phyloP scores from a whole-genome alignment of 2,797 vertebrate genomes.

The Lagocephalus sceleratus region DNA sequence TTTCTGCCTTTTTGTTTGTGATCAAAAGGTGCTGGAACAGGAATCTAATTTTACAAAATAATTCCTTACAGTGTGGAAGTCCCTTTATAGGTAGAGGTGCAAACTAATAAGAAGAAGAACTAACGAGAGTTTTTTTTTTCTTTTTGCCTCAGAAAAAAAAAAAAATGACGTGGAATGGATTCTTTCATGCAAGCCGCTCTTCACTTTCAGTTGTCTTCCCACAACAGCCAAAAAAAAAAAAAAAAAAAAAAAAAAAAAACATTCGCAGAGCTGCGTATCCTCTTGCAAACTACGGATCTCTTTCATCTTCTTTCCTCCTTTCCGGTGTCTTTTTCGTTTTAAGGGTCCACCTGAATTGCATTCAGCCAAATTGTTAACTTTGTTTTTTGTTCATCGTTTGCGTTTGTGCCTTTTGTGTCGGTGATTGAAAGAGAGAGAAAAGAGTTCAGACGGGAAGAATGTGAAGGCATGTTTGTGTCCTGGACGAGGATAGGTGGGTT shows the following conservation, averaged over 20 bases:
- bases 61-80: constrained; percentile 88
- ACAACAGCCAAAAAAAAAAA: constrained; percentile 53
- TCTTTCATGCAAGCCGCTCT: constrained; percentile 77
- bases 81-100: constrained; percentile 85
- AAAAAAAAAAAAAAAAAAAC: constrained; percentile 70
- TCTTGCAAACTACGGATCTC: constrained; percentile 68
- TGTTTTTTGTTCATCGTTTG: constrained; percentile 74
- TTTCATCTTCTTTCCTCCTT: constrained; percentile 72
- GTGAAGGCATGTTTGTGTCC: constrained; percentile 73
- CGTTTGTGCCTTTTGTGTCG: constrained; percentile 77
- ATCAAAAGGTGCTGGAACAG: constrained; percentile 87
- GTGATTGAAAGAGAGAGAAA: constrained; percentile 73
- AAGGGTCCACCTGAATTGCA: constrained; percentile 78
- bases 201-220: constrained; percentile 72
- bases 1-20: constrained; percentile 82
- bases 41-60: constrained; percentile 85
- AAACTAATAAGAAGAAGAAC: constrained; percentile 80
- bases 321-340: constrained; percentile 63
- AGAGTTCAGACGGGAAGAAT: constrained; percentile 74
- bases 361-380: constrained; percentile 76
- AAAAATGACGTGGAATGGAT: constrained; percentile 69
- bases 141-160: constrained; percentile 72
- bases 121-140: constrained; percentile 66
- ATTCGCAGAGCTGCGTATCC: constrained; percentile 68
- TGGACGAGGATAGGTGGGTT: constrained; percentile 49